A percentile compares a stretch with the other conserved stretches of the same genome.
phyloP scores from a whole-genome alignment of 1,140 invertebrate genomes.

The Cecropterus lyciades region DNA sequence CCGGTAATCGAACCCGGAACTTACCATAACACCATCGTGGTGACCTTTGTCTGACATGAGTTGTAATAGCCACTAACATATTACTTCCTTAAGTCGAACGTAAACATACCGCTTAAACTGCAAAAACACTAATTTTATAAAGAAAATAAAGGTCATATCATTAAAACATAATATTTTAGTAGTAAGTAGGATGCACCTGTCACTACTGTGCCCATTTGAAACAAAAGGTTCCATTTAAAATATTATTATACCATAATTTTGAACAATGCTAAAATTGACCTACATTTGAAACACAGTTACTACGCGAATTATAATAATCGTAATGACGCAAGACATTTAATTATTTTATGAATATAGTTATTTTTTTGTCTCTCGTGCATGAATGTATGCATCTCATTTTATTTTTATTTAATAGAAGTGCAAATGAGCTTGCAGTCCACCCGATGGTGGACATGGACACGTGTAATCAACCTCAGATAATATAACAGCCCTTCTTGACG shows the following conservation, averaged over 20 bases:
- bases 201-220: constrained; percentile 36
- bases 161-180: constrained; percentile 23
- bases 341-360: too few relatives aligned
- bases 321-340: neutral
- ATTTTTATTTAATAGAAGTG: too few relatives aligned
- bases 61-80: too few relatives aligned
- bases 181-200: constrained; percentile 40
- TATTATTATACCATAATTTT: constrained; percentile 34
- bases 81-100: neutral
- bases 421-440: too few relatives aligned
- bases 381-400: too few relatives aligned
- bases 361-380: too few relatives aligned
- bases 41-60: too few relatives aligned
- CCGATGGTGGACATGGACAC: too few relatives aligned
- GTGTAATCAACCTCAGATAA: too few relatives aligned
- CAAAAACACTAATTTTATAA: neutral
- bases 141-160: neutral
- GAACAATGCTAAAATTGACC: constrained; percentile 24
- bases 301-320: neutral
- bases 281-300: constrained; percentile 5
- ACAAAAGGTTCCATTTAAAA: constrained; percentile 39
- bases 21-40: too few relatives aligned
- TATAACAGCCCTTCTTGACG: too few relatives aligned
- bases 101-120: neutral
- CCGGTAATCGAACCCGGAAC: too few relatives aligned